These are phyloP conservation scores for Megalurothrips usitatus DNA, from an alignment of 2,888 invertebrate genomes.

Conservation along the genomic window DNA sequence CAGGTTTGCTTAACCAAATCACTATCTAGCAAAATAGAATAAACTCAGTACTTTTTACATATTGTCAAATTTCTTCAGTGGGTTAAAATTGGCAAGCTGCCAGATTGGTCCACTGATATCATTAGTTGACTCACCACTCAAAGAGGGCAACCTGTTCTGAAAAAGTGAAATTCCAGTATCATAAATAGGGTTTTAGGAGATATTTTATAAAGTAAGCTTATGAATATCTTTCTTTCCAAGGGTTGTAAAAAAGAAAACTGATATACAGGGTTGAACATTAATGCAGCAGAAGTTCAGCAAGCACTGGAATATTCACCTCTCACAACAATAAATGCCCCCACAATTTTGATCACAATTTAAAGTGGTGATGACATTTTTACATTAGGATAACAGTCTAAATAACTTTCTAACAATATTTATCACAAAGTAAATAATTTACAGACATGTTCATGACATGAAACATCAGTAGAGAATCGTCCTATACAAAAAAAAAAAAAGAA, in stretches of 20 bases:
- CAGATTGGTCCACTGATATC: background rate
- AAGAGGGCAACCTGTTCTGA: background rate
- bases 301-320: background rate
- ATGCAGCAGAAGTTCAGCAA: background rate
- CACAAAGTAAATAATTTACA: constrained; percentile 24
- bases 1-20: background rate
- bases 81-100: no score
- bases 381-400: constrained; percentile 14
- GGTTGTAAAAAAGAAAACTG: background rate
- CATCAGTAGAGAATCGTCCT: background rate
- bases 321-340: background rate
- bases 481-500: background rate
- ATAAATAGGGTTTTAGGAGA: background rate
- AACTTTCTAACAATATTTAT: constrained; percentile 27
- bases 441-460: constrained; percentile 13
- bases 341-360: background rate
- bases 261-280: background rate
- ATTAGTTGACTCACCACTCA: background rate
- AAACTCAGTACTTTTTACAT: constrained; percentile 10
- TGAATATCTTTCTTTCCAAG: no score
- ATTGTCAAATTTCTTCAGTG: background rate
- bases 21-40: constrained; percentile 16
- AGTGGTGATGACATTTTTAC: background rate
- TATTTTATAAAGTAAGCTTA: background rate
- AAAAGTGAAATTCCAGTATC: constrained; percentile 6